Evolutionary conservation across 2,113 vertebrate species (phyloP).

Genomic region (Dipodomys spectabilis): DNA sequence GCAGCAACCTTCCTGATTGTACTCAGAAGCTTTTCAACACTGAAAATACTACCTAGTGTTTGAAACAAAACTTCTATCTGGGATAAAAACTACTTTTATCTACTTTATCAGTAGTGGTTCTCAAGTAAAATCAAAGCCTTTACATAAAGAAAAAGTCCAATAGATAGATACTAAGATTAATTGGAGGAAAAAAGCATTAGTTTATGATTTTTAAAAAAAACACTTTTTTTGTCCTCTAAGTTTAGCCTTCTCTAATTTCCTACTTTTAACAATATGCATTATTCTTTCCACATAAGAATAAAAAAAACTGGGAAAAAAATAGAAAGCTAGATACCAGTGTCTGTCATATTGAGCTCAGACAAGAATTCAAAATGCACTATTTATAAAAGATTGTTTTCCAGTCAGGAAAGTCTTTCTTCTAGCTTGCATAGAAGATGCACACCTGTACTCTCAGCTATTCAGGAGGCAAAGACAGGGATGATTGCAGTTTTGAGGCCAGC

Average conservation of each 20-base stretch:
- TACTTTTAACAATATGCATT: constrained; percentile 20
- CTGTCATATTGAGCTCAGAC: neutral
- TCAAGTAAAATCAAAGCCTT: constrained; percentile 35
- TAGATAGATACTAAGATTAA: neutral
- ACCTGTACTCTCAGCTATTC: too few relatives aligned
- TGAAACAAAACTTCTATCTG: neutral
- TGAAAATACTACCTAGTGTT: neutral
- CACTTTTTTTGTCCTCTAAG: neutral
- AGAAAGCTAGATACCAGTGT: neutral
- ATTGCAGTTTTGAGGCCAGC: too few relatives aligned
- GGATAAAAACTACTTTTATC: neutral
- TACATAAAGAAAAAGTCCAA: neutral
- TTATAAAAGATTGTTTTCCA: neutral
- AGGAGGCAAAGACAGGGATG: too few relatives aligned
- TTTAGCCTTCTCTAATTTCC: neutral
- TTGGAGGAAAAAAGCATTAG: neutral
- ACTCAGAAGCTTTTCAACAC: neutral
- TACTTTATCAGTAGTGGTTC: neutral
- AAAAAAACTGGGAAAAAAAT: neutral
- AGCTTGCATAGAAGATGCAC: too few relatives aligned
- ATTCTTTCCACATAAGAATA: neutral
- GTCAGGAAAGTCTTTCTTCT: too few relatives aligned
- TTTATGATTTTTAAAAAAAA: neutral
- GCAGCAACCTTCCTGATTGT: neutral
- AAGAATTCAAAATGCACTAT: constrained; percentile 1